A percentile compares a stretch with the other conserved stretches of the same genome.
Evolutionary conservation across 1,140 invertebrate genomes (phyloP).

Genomic region (Amyelois transitella): DNA sequence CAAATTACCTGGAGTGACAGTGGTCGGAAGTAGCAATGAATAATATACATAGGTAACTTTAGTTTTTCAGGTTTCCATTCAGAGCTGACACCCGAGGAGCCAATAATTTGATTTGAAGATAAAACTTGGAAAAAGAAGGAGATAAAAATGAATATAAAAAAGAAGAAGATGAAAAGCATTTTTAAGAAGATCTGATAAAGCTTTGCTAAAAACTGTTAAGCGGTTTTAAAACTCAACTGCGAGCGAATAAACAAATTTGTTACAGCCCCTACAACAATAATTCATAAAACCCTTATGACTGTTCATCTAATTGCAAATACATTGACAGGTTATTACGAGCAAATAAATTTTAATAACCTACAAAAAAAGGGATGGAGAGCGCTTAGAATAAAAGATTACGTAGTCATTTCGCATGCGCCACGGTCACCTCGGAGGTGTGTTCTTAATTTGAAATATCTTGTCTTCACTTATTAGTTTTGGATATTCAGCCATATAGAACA

Average conservation of each 20-base stretch:
- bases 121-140: too few relatives aligned
- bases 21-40: too few relatives aligned
- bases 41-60: too few relatives aligned
- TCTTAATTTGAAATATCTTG: neutral
- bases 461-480: too few relatives aligned
- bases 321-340: neutral
- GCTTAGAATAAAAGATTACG: conserved; percentile 1
- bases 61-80: too few relatives aligned
- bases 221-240: neutral
- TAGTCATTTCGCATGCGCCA: conserved; percentile 34
- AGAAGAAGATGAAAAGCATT: too few relatives aligned
- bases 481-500: neutral
- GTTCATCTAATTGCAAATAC: neutral
- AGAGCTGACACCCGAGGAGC: too few relatives aligned
- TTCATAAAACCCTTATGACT: neutral
- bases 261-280: neutral
- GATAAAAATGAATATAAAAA: too few relatives aligned
- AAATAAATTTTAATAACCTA: neutral
- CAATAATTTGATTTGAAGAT: too few relatives aligned
- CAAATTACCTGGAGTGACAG: too few relatives aligned
- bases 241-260: neutral
- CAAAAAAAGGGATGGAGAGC: neutral
- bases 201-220: neutral
- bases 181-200: too few relatives aligned
- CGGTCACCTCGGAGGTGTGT: conserved; percentile 27